Percentiles rank a stretch among this genome's conserved stretches.
Conservation (phyloP, 2,113 vertebrate genomes). For the Larimichthys polyactis region DNA sequence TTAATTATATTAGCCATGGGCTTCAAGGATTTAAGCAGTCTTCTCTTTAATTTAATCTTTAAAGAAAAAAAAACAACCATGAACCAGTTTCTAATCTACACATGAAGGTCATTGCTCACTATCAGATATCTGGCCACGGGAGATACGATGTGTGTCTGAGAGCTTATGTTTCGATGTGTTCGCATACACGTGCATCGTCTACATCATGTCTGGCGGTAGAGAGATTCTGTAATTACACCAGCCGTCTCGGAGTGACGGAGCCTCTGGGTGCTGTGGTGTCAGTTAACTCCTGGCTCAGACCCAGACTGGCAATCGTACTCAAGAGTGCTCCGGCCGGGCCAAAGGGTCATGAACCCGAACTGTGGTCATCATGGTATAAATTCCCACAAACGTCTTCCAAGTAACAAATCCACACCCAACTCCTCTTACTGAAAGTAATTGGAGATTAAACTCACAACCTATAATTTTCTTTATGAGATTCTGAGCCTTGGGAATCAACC, state of each 20-base stretch:
- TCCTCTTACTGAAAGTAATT: not conserved
- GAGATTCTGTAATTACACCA: constrained; percentile 71
- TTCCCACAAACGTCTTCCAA: not conserved
- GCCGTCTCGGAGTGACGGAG: constrained; percentile 43
- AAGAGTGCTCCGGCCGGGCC: not conserved
- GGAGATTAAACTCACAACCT: not conserved
- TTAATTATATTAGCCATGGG: constrained; percentile 53
- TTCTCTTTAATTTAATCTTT: constrained; percentile 51
- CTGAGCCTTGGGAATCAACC: not conserved
- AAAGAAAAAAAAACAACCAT: not conserved
- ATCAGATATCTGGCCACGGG: constrained; percentile 15
- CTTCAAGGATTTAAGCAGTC: constrained; percentile 40
- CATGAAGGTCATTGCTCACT: constrained; percentile 12
- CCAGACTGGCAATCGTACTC: constrained; percentile 15
- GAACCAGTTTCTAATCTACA: not conserved
- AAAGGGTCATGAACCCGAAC: constrained; percentile 30
- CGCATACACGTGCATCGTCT: not conserved
- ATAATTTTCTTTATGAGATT: not conserved
- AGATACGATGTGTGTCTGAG: not conserved
- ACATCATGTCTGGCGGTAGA: constrained; percentile 15
- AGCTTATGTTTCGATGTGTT: constrained; percentile 19
- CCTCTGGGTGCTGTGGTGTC: constrained; percentile 52
- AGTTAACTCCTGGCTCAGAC: constrained; percentile 48
- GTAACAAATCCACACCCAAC: not conserved
- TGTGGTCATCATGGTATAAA: not conserved